Base-by-base conservation (phyloP, 2,797 vertebrate genomes). In the Xyrichtys novacula region DNA sequence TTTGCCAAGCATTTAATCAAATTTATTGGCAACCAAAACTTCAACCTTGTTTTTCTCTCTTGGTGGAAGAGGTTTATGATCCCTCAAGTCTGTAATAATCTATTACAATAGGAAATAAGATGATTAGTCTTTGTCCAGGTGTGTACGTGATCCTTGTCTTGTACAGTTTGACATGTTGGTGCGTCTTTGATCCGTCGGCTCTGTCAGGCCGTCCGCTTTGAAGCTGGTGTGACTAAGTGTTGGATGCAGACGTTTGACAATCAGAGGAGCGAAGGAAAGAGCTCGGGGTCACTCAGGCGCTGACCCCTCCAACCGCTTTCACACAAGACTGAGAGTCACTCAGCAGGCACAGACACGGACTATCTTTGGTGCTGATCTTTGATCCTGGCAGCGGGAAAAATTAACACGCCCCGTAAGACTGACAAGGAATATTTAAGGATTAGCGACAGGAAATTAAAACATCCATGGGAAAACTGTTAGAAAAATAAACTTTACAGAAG, bases 261-360 rank as follows among this genome's bases (percentile, higher is more conserved):
- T 71, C 65, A 16, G 36, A 65, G 66, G 34, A 63, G 60, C 29
- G 28, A 52, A 68, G 54, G 39, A 17, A 12, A 16, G 5, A 20
- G 43, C 28, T 9, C 0, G 2, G 75, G 88, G 85, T 86, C 87
- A 40, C 40, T 1, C 59, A 44, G 67, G 48, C 77, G 28, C 59
- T 86, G 89, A 93, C 88, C 90, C 88, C 17, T 74, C 65, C 57
- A 48, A 61, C 62, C 69, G 1, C 73, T 75, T 84, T 75, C 79
- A 89, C 74, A 81, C 65, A 52, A 68, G 74, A 39, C 17, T 50
- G 80, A 67, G 74, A 88, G 52, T 90, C 85, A 87, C 73, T 90
- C 84, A 85, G 3, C 76, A 4, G 36, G 38, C 57, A 39, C 16
- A 58, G 52, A 78, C 60, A 61, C n/a, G 28, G 40, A 62, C 47